Evolutionary conservation across 2,888 invertebrate species (phyloP).

Genomic region (Linyphia triangularis): DNA sequence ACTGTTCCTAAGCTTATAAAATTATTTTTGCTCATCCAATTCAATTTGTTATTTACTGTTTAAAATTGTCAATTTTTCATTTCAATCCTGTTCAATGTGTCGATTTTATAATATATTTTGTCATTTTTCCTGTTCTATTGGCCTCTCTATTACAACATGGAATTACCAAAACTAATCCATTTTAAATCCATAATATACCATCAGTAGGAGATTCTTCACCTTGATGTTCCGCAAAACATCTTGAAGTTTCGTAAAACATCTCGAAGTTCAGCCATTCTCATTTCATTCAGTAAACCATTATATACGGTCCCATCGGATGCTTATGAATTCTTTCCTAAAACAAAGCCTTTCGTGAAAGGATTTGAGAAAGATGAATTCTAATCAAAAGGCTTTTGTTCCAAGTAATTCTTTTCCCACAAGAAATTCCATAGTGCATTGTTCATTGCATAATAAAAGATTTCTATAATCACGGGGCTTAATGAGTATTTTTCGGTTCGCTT

Average conservation of each 20-base stretch:
- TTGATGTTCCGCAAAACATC: not conserved
- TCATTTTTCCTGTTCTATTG: not conserved
- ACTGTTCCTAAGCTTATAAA: not conserved
- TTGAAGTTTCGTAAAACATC: not conserved
- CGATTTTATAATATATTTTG: not conserved
- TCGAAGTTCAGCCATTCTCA: not conserved
- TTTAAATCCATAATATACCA: too few relatives aligned
- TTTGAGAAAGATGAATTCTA: conserved; percentile 13
- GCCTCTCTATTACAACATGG: too few relatives aligned
- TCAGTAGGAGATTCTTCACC: too few relatives aligned
- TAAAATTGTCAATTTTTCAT: not conserved
- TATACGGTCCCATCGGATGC: not conserved
- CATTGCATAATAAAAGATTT: conserved; percentile 26
- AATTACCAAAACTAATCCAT: too few relatives aligned
- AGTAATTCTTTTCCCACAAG: not conserved
- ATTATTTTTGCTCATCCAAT: not conserved
- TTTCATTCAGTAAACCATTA: not conserved
- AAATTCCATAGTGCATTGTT: conserved; percentile 29
- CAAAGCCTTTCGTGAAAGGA: conserved; percentile 6
- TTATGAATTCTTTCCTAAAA: conserved; percentile 5
- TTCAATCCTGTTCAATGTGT: not conserved
- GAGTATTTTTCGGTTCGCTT: conserved; percentile 12
- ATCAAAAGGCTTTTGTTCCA: conserved; percentile 24
- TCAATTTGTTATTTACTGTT: not conserved
- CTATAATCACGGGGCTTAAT: conserved; percentile 11